Percentiles rank a stretch among this genome's conserved stretches.
Evolutionary conservation across 2,113 vertebrate species (phyloP).

Genomic region (Stigmatopora nigra): DNA sequence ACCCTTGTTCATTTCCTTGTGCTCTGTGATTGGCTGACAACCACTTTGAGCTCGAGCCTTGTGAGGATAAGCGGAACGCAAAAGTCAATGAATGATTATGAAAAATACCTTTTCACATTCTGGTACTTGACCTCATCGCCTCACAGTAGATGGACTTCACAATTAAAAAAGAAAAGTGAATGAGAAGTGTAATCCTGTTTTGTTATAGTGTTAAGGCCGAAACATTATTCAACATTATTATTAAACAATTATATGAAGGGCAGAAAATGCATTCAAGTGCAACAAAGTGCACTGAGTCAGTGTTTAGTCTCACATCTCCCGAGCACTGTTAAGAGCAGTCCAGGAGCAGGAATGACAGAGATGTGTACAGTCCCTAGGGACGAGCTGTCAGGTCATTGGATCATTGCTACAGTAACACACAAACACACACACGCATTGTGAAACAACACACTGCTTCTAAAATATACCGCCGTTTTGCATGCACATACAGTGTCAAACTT

Average conservation of each 20-base stretch:
- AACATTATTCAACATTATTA: background rate
- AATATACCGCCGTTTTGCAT: conserved; percentile 42
- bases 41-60: too few relatives aligned
- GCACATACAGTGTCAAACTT: conserved; percentile 37
- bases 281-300: conserved; percentile 16
- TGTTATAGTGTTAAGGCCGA: background rate
- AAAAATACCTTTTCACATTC: too few relatives aligned
- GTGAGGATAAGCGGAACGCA: too few relatives aligned
- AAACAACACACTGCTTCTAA: conserved; percentile 29
- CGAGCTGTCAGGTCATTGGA: conserved; percentile 70
- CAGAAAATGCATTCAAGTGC: background rate
- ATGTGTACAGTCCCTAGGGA: conserved; percentile 63
- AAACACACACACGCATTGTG: conserved; percentile 25
- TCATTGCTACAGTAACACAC: conserved; percentile 56
- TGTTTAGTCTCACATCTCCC: conserved; percentile 51
- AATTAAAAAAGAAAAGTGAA: background rate
- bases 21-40: too few relatives aligned
- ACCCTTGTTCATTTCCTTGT: too few relatives aligned
- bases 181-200: background rate
- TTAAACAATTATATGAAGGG: background rate
- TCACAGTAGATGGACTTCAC: background rate
- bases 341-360: conserved; percentile 62
- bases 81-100: too few relatives aligned
- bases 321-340: conserved; percentile 60
- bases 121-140: too few relatives aligned